phyloP scores from a whole-genome alignment of 2,113 vertebrate genomes.

The Geococcyx californianus region DNA sequence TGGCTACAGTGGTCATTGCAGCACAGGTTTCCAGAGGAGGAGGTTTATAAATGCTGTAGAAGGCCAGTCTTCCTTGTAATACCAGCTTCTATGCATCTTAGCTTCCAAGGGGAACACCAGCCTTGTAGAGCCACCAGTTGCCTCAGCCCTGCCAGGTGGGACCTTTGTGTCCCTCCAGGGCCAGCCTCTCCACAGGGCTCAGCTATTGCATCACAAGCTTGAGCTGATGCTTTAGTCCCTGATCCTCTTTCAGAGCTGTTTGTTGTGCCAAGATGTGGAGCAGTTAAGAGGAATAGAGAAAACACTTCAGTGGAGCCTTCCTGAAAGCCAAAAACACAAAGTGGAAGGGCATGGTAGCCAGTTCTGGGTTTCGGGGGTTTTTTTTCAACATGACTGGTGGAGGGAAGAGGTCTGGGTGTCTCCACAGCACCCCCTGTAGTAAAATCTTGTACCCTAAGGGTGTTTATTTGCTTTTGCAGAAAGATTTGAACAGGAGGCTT shows the following conservation, averaged over 20 bases:
- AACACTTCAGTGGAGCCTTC: rapidly evolving
- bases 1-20: background rate
- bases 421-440: background rate
- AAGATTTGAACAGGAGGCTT: background rate
- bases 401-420: background rate
- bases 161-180: background rate
- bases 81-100: background rate
- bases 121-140: background rate
- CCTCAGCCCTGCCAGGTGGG: background rate
- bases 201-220: background rate
- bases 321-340: background rate
- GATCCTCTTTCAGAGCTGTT: conserved; percentile 17
- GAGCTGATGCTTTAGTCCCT: conserved; percentile 4
- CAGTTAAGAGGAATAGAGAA: background rate
- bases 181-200: background rate
- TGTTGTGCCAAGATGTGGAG: background rate
- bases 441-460: background rate
- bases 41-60: background rate
- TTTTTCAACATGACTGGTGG: background rate
- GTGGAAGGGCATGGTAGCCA: background rate
- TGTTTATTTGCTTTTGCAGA: background rate
- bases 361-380: too few relatives aligned
- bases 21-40: background rate
- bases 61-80: background rate
- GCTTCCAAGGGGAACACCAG: background rate